These are phyloP conservation scores for Drosophila prosaltans DNA, from an alignment of 1,140 invertebrate genomes.

Conservation along the genomic window DNA sequence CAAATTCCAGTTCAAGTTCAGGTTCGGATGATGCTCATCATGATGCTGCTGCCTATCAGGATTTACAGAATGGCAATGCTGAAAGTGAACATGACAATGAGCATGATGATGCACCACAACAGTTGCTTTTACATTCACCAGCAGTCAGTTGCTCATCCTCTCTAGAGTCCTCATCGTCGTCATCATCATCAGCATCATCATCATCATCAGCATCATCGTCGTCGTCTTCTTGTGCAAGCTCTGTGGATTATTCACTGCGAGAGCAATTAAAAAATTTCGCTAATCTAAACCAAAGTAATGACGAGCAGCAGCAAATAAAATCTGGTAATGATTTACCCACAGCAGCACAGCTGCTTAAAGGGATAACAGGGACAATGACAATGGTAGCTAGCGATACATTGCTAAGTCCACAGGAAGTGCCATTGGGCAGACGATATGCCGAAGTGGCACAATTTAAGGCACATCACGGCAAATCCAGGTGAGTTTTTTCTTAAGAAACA, in stretches of 20 bases:
- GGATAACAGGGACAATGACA: constrained; percentile 43
- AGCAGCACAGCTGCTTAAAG: constrained; percentile 47
- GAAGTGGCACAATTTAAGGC: constrained; percentile 81
- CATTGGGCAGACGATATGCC: constrained; percentile 79
- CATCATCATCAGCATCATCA: not conserved
- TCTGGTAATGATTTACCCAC: constrained; percentile 32
- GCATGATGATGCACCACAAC: constrained; percentile 44
- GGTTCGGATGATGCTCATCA: constrained; percentile 71
- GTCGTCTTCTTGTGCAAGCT: constrained; percentile 55
- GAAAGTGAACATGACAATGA: constrained; percentile 12
- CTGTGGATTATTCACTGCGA: constrained; percentile 74
- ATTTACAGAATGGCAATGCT: constrained; percentile 75
- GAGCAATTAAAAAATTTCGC: constrained; percentile 77
- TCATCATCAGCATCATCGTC: not conserved
- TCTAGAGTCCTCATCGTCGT: constrained; percentile 40
- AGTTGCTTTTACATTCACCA: constrained; percentile 33
- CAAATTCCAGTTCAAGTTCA: constrained; percentile 31
- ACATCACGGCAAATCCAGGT: constrained; percentile 69
- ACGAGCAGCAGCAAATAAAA: constrained; percentile 36
- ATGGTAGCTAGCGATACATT: constrained; percentile 53
- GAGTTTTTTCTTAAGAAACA: constrained; percentile 20
- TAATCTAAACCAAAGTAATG: constrained; percentile 38
- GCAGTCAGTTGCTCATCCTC: constrained; percentile 45
- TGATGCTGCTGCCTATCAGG: constrained; percentile 73
- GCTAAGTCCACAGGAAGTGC: constrained; percentile 81